A percentile compares a stretch with the other conserved stretches of the same genome.
phyloP scores from a whole-genome alignment of 35 echinoderm and acorn worm species.

The Amphiura filiformis region DNA sequence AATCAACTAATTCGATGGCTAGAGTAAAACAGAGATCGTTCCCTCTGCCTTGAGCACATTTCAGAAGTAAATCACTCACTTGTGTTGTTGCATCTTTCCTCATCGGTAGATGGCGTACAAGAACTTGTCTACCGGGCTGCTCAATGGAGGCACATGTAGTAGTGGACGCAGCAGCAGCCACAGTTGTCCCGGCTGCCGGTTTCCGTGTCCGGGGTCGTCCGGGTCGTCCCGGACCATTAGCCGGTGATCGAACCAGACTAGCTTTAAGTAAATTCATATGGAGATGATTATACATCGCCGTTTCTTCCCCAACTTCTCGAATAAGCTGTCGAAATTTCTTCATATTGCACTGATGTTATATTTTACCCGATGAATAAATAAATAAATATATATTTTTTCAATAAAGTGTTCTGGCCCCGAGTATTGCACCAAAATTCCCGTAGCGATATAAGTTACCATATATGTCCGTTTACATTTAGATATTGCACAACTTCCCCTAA shows the following conservation, averaged over 20 bases:
- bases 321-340: conserved; percentile 41
- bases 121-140: not conserved
- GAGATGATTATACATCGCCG: conserved; percentile 37
- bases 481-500: not conserved
- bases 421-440: not conserved
- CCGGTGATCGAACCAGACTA: conserved; percentile 18
- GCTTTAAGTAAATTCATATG: conserved; percentile 38
- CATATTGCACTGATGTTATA: conserved; percentile 28
- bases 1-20: conserved; percentile 25
- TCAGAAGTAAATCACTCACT: not conserved
- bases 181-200: not conserved
- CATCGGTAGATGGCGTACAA: not conserved
- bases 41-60: not conserved
- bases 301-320: conserved; percentile 31
- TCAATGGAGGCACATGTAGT: not conserved
- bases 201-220: not conserved
- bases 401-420: not conserved
- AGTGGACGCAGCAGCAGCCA: not conserved
- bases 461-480: not conserved
- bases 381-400: not conserved
- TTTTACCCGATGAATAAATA: not conserved
- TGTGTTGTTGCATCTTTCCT: not conserved
- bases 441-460: not conserved
- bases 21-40: conserved; percentile 15
- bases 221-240: conserved; percentile 6